Conservation (phyloP, 2,113 vertebrate genomes). For the Aspidoscelis tigris region DNA sequence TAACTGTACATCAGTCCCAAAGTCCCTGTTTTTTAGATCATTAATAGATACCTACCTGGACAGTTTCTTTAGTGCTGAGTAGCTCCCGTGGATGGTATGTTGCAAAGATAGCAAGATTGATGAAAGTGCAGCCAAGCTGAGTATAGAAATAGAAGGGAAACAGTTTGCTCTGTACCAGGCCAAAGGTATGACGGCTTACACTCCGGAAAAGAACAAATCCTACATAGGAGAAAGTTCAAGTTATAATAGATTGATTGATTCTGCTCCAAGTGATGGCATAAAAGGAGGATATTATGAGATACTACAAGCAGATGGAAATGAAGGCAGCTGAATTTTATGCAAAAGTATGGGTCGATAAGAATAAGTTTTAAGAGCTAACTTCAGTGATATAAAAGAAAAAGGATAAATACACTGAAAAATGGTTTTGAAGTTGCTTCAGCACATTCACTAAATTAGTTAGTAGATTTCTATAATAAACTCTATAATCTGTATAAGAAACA, state of each 20-base stretch:
- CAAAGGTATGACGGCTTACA: conserved; percentile 84
- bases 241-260: not conserved
- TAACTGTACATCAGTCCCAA: not conserved
- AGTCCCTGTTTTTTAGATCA: not conserved
- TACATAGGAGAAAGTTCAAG: conserved; percentile 41
- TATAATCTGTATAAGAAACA: not conserved
- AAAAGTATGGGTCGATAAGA: not conserved
- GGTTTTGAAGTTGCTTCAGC: too few relatives aligned
- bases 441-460: too few relatives aligned
- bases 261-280: not conserved
- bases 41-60: conserved; percentile 83
- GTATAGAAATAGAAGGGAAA: conserved; percentile 86
- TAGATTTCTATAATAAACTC: too few relatives aligned
- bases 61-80: conserved; percentile 77
- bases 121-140: conserved; percentile 75
- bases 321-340: not conserved
- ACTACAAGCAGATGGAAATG: not conserved
- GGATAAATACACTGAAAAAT: too few relatives aligned
- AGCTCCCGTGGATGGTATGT: conserved; percentile 79
- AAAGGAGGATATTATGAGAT: not conserved
- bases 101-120: conserved; percentile 80
- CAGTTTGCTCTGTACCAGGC: conserved; percentile 87
- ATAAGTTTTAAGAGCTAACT: not conserved
- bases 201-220: conserved; percentile 81
- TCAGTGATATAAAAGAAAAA: not conserved